phyloP scores from a whole-genome alignment of 2,797 vertebrate species.

The Arremon aurantiirostris region DNA sequence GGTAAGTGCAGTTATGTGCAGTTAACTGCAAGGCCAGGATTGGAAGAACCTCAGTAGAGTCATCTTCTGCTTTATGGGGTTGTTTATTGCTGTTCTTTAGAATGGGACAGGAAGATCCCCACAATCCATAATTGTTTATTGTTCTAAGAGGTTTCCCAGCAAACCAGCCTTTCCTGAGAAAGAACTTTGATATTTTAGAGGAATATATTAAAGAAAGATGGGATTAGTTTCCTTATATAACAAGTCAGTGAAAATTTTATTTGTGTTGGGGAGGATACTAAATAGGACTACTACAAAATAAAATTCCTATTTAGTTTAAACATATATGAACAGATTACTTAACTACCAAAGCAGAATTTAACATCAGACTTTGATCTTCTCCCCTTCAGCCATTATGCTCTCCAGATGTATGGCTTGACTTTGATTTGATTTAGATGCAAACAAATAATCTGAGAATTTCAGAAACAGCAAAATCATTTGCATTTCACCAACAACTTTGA shows the following conservation, averaged over 20 bases:
- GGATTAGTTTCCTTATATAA: neutral
- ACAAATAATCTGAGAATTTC: neutral
- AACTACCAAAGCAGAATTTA: neutral
- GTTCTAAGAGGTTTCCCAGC: slow-evolving; percentile 2
- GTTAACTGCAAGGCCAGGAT: neutral
- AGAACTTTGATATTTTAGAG: neutral
- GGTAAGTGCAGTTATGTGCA: slow-evolving; percentile 72
- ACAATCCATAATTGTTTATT: neutral
- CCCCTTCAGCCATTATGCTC: neutral
- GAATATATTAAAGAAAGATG: slow-evolving; percentile 9
- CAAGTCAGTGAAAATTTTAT: neutral
- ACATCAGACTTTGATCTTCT: neutral
- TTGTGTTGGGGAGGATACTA: neutral
- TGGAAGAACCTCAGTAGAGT: slow-evolving; percentile 1
- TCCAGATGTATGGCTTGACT: neutral
- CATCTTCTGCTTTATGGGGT: neutral
- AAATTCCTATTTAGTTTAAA: neutral
- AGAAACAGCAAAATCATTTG: neutral
- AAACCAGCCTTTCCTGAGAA: slow-evolving; percentile 35
- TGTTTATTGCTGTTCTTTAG: neutral
- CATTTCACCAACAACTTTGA: neutral
- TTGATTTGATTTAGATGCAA: neutral
- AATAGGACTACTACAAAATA: neutral
- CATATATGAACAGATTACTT: neutral
- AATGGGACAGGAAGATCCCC: neutral